Evolutionary conservation across 2,113 vertebrate species (phyloP), one percentile per base, ranked within the genome.

Genomic region (Malaclemys terrapin): DNA sequence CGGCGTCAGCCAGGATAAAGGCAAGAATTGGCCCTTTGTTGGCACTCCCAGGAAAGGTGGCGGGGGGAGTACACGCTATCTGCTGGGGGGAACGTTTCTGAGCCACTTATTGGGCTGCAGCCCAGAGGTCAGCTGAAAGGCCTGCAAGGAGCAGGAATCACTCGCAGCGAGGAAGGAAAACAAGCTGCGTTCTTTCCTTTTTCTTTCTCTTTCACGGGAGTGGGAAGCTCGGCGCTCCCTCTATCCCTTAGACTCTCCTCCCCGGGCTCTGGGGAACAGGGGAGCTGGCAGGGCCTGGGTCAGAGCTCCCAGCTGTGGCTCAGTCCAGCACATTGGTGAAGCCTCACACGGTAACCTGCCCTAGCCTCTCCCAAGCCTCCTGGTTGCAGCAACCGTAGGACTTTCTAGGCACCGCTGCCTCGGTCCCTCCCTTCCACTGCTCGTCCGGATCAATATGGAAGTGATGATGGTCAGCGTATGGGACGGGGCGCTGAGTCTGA

Each of bases 11-110:
- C 50, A 62, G 25, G 57, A 59, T 59, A 81, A 87, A 53, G 35
- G 53, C 0, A 4, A 93, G 91, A 0, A 2, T 0, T 2, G 80
- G 72, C 53, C 6, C 87, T 92, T 84, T 90, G 91, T 82, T 52
- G 88, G 87, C 80, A 76, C 1, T 0, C n/a, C 13, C 65, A 83
- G 85, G 81, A 81, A 84, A 87, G 42, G 2, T 0, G n/a, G 59
- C 38, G 84, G 82, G 69, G 80, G 94, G 97, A 95, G 79, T 82
- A n/a, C 65, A 86, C 65, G 86, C 96, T 97, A 97, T 95, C 95
- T 85, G 17, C 12, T 1, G 84, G 84, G 59, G 92, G 96, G 95
- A 96, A 97, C 96, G 85, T 97, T 97, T 95, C 86, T 94, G 88
- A 53, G 72, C 86, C 88, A 81, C 80, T 97, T 96, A 97, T 97